phyloP scores from a whole-genome alignment of 2,113 vertebrate genomes.

The Potamarius usumacintae region DNA sequence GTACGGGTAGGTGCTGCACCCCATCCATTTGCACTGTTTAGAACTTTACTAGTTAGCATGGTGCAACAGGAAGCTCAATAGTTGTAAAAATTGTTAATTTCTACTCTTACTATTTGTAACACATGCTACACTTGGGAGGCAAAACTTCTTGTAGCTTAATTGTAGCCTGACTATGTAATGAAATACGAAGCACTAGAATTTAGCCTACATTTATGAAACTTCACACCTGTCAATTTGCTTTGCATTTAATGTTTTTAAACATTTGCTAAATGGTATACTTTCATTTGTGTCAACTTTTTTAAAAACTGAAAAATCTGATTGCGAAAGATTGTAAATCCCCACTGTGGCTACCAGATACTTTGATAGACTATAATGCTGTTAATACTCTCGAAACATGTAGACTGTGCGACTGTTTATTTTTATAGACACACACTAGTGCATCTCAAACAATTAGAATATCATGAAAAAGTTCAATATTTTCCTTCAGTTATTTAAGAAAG shows the following conservation, averaged over 20 bases:
- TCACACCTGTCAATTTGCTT: background rate
- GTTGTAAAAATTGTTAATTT: no score
- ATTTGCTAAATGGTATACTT: background rate
- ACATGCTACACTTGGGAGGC: background rate
- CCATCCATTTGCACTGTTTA: background rate
- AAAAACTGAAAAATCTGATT: background rate
- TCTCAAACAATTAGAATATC: no score
- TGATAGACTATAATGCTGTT: background rate
- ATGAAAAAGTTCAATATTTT: no score
- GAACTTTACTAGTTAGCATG: background rate
- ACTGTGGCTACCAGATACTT: no score
- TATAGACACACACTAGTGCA: no score
- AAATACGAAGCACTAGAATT: no score
- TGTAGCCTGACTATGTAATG: background rate
- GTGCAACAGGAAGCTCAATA: background rate
- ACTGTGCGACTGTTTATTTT: background rate
- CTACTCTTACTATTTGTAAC: no score
- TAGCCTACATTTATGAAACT: background rate
- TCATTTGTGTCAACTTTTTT: background rate
- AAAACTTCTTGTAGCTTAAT: background rate
- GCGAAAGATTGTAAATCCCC: background rate
- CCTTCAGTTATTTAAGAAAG: no score
- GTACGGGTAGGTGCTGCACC: conserved; percentile 76
- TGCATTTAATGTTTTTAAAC: background rate
- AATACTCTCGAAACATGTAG: background rate